These are phyloP conservation scores for Oreochromis tanganicae DNA, from an alignment of 2,113 vertebrate genomes.

Conservation along the genomic window DNA sequence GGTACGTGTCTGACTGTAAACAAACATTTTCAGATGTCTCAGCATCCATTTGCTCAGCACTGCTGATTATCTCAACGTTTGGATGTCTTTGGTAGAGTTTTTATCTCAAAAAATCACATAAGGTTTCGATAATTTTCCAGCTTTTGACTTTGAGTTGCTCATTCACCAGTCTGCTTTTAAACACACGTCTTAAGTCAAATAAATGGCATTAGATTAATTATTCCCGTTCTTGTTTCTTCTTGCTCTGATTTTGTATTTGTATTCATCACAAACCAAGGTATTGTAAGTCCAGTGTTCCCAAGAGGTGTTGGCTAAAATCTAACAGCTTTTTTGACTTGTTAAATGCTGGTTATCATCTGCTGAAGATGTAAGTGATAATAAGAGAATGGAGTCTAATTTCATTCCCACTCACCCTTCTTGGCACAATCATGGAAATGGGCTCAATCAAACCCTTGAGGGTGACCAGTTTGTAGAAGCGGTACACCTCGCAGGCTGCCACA, in stretches of 20 bases:
- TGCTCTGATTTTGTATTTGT: not conserved
- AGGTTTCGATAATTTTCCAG: fast-evolving
- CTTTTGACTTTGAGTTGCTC: not conserved
- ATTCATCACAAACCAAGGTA: not conserved
- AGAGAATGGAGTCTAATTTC: not conserved
- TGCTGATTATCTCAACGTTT: not conserved
- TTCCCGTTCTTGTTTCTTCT: not conserved
- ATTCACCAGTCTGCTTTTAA: not conserved
- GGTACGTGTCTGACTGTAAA: slow-evolving; percentile 93
- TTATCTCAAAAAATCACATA: not conserved
- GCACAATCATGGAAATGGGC: slow-evolving; percentile 98
- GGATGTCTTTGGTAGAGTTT: not conserved
- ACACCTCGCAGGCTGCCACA: slow-evolving; percentile 90
- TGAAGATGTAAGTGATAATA: not conserved
- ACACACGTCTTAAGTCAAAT: not conserved
- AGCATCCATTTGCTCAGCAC: not conserved
- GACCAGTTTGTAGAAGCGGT: slow-evolving; percentile 95
- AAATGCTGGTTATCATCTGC: not conserved
- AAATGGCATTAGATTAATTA: not conserved
- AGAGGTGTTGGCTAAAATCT: not conserved
- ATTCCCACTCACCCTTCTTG: slow-evolving; percentile 84
- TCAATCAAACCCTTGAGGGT: slow-evolving; percentile 94
- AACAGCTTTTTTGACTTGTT: not conserved
- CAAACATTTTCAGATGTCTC: not conserved
- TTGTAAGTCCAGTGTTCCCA: not conserved